Conservation (phyloP, 2,113 vertebrate genomes). For the Acinonyx jubatus region DNA sequence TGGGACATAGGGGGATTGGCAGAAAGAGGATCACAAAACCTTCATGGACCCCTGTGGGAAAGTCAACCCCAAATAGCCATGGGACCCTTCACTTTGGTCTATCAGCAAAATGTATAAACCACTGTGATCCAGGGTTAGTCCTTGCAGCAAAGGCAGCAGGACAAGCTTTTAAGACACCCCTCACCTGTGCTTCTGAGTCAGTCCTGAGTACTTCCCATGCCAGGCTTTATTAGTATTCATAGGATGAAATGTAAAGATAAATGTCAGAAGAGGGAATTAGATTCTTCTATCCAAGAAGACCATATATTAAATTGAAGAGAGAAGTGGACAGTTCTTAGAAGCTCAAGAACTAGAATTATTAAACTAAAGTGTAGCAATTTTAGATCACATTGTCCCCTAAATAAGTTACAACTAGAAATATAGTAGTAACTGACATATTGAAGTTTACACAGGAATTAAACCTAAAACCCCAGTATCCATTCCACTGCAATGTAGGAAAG, state of each 20-base stretch:
- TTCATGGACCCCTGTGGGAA: not conserved
- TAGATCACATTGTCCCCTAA: not conserved
- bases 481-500: not conserved
- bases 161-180: not conserved
- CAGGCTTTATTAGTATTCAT: not conserved
- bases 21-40: not conserved
- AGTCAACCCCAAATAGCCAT: not conserved
- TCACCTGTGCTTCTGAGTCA: not conserved
- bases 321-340: not conserved
- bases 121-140: too few species aligned
- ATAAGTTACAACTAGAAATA: not conserved
- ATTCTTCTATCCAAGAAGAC: not conserved
- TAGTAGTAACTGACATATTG: not conserved
- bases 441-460: not conserved
- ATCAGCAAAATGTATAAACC: fast-evolving
- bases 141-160: not conserved
- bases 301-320: not conserved
- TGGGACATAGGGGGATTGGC: not conserved
- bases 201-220: not conserved
- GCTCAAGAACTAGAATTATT: not conserved
- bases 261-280: not conserved
- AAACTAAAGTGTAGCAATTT: not conserved
- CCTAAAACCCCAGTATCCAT: not conserved
- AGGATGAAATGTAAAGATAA: not conserved
- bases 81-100: too few species aligned